phyloP scores from a whole-genome alignment of 2,888 invertebrate genomes.

The Craniophora ligustri region DNA sequence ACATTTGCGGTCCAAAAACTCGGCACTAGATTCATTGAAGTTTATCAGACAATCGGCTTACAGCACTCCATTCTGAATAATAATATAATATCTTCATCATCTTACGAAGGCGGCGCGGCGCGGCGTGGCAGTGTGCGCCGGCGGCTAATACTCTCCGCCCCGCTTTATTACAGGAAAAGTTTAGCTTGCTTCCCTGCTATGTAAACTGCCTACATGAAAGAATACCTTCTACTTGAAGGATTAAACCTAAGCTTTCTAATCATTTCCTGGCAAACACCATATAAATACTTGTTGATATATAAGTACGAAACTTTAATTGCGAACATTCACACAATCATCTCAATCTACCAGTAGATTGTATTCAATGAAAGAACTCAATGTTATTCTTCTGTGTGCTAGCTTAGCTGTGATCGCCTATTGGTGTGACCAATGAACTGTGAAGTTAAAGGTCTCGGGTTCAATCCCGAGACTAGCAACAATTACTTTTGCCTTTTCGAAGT shows the following conservation, averaged over 20 bases:
- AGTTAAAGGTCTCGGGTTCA: no score
- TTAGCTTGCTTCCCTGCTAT: constrained; percentile 6
- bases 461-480: no score
- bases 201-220: background rate
- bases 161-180: constrained; percentile 23
- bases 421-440: no score
- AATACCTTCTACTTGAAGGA: no score
- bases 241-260: no score
- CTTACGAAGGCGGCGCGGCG: constrained; percentile 5
- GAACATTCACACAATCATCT: background rate
- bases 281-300: no score
- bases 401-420: no score
- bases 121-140: constrained; percentile 2
- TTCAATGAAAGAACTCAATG: constrained; percentile 6
- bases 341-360: no score
- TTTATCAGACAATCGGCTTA: constrained; percentile 47
- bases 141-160: constrained; percentile 20
- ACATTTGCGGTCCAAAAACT: constrained; percentile 18
- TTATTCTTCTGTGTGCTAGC: no score
- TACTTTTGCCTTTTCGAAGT: no score
- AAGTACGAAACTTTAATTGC: no score
- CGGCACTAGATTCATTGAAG: constrained; percentile 31
- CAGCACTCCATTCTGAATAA: constrained; percentile 35
- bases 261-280: no score
- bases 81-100: constrained; percentile 36